These are phyloP conservation scores for Pantherophis alleghaniensis DNA, from an alignment of 2,797 vertebrate species.

Conservation along the genomic window DNA sequence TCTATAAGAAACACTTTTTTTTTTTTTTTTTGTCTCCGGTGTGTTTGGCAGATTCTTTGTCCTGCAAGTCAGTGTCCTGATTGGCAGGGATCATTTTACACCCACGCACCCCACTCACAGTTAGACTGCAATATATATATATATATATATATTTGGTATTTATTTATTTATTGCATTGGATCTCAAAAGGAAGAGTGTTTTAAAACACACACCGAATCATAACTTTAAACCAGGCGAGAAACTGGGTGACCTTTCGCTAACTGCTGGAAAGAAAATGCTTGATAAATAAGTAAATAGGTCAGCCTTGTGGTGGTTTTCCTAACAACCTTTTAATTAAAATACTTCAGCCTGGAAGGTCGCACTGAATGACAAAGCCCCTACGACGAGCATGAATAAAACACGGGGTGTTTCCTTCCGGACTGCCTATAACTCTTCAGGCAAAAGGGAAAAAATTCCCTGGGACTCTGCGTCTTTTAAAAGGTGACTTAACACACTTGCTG, in stretches of 20 bases:
- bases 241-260: conserved; percentile 66
- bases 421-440: accelerated
- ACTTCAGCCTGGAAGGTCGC: conserved; percentile 20
- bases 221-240: conserved; percentile 41
- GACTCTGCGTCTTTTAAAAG: not conserved
- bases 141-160: not conserved
- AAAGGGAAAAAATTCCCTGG: accelerated
- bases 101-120: conserved; percentile 40
- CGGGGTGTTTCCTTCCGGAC: accelerated
- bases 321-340: conserved; percentile 51
- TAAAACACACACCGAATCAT: not conserved
- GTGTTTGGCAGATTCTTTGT: conserved; percentile 5
- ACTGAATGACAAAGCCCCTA: conserved; percentile 8
- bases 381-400: not conserved
- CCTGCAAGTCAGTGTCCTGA: conserved; percentile 59
- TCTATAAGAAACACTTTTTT: conserved; percentile 29
- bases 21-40: not conserved
- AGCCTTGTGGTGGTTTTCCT: conserved; percentile 34
- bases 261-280: conserved; percentile 58
- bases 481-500: not conserved
- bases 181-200: conserved; percentile 36
- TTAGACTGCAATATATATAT: not conserved
- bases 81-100: conserved; percentile 41
- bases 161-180: conserved; percentile 25
- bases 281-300: conserved; percentile 66